Conservation (phyloP, 2,888 invertebrate genomes). For the Exephanes ischioxanthus region DNA sequence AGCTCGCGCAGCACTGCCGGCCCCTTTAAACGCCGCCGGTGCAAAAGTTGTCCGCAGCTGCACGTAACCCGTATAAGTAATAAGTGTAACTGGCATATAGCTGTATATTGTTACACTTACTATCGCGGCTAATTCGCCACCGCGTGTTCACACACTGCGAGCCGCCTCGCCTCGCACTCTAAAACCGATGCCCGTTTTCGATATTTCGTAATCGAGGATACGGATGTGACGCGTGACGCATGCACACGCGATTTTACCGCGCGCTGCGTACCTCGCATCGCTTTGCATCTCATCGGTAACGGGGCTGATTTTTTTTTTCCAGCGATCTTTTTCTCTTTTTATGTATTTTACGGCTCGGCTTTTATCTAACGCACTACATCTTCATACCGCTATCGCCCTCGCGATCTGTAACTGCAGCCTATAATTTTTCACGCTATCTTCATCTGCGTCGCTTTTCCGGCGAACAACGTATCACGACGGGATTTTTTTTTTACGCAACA, state of each 20-base stretch:
- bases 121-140: neutral
- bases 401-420: conserved; percentile 12
- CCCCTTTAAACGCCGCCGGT: neutral
- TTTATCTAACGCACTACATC: conserved; percentile 52
- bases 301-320: conserved; percentile 40
- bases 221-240: conserved; percentile 70
- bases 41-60: conserved; percentile 4
- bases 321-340: conserved; percentile 19
- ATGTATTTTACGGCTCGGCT: neutral
- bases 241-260: conserved; percentile 67
- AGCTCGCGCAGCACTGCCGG: neutral
- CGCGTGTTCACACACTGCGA: conserved; percentile 30
- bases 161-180: neutral
- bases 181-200: conserved; percentile 62
- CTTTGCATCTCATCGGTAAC: conserved; percentile 68
- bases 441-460: conserved; percentile 28
- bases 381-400: conserved; percentile 22
- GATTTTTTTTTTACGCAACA: conserved; percentile 34
- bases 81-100: neutral
- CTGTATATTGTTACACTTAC: neutral
- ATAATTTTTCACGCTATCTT: conserved; percentile 21
- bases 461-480: conserved; percentile 33
- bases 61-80: conserved; percentile 12
- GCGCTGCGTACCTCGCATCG: conserved; percentile 56
- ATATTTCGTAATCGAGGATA: conserved; percentile 73